Conservation (phyloP, 2,113 vertebrate genomes). For the Coreoperca whiteheadi region DNA sequence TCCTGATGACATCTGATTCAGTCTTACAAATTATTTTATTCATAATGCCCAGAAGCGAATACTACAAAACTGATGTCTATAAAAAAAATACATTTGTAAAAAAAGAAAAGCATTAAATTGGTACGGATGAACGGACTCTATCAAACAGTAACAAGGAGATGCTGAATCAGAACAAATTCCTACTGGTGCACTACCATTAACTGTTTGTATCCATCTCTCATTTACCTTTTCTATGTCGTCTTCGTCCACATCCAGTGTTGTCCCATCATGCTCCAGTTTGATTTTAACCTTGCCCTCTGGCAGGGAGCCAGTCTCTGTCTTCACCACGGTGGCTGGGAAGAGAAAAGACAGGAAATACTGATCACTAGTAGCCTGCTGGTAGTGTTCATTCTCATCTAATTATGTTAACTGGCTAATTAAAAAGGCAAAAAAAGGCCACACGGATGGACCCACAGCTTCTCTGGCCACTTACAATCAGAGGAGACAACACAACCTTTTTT, state of each 20-base stretch:
- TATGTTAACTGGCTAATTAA: background rate
- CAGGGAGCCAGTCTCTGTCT: slow-evolving; percentile 83
- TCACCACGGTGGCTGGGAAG: slow-evolving; percentile 89
- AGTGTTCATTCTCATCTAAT: background rate
- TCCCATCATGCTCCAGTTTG: slow-evolving; percentile 92
- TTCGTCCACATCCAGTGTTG: slow-evolving; percentile 94
- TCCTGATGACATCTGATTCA: background rate
- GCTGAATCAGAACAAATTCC: background rate
- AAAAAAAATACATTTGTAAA: no score
- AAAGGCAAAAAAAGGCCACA: background rate
- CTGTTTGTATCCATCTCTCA: background rate
- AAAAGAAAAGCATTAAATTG: background rate
- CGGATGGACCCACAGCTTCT: background rate
- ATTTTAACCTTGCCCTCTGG: slow-evolving; percentile 95
- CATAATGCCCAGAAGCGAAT: background rate
- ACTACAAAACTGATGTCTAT: background rate
- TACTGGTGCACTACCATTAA: background rate
- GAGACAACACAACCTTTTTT: background rate
- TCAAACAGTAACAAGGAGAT: no score
- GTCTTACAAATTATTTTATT: background rate
- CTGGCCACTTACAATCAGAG: background rate
- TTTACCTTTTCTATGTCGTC: slow-evolving; percentile 96
- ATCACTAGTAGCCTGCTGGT: background rate
- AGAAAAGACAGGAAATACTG: background rate
- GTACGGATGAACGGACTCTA: background rate